Evolutionary conservation across 1,140 invertebrate genomes (phyloP).

Genomic region (Orius insidiosus): DNA sequence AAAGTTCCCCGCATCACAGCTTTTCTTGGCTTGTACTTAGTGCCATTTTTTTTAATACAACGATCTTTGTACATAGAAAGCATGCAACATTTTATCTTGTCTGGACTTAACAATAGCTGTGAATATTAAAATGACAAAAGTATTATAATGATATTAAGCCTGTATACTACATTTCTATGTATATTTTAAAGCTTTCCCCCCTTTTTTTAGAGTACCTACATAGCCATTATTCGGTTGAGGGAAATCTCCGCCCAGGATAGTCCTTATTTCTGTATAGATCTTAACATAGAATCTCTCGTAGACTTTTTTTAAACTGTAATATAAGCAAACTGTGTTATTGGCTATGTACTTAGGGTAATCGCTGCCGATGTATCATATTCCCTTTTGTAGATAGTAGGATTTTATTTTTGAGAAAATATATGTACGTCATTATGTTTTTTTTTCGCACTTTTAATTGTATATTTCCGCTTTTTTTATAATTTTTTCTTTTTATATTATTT

Average conservation of each 20-base stretch:
- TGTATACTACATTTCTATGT: background rate
- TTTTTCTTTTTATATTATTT: too few species aligned
- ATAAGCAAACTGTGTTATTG: conserved; percentile 15
- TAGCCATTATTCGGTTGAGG: conserved; percentile 8
- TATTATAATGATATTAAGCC: conserved; percentile 5
- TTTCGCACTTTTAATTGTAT: too few species aligned
- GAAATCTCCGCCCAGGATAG: conserved; percentile 14
- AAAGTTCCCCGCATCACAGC: too few species aligned
- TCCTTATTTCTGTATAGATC: conserved; percentile 7
- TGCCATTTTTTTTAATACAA: background rate
- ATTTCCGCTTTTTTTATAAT: too few species aligned
- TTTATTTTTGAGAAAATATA: too few species aligned
- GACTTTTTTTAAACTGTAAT: conserved; percentile 6
- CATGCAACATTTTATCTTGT: conserved; percentile 3
- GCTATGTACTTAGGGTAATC: conserved; percentile 14
- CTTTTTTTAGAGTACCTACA: conserved; percentile 4
- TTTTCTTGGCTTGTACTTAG: conserved; percentile 4
- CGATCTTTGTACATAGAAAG: background rate
- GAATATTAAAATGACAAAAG: background rate
- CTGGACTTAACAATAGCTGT: background rate
- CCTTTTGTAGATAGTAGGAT: too few species aligned
- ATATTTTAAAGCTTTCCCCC: background rate
- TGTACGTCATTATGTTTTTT: too few species aligned
- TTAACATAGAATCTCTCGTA: conserved; percentile 9
- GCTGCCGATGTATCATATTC: too few species aligned